Base-by-base conservation (phyloP, 2,113 vertebrate genomes). In the Neogale vison region DNA sequence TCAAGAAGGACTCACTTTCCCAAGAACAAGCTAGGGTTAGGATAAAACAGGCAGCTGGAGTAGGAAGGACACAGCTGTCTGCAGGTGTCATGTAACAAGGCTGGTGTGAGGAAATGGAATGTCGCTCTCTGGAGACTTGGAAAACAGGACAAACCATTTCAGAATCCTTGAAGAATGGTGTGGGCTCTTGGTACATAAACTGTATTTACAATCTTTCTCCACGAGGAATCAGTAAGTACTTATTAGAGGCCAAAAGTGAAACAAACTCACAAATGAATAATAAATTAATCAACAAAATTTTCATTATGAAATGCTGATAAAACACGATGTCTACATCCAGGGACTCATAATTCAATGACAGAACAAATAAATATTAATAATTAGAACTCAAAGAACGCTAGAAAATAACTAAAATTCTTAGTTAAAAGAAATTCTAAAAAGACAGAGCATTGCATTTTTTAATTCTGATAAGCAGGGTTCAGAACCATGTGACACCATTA, bases 31-130 rank as follows among this genome's bases (percentile, higher is more conserved):
- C 4, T 11, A 15, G 7, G 29, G 0, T 3, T 3, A 12, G 7
- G 17, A 42, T 15, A 31, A 34, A 21, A 7, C 7, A 34, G 31
- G 17, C 4, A 3, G n/a, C 20, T 1, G 34, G 23, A 21, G 7
- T 1, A 8, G 12, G 57, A 18, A 34, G 15, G 67, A 7, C 24
- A 24, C 1, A 1, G 2, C 4, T 42, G 31, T 0, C 14, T 6
- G 0, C 8, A 42, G 10, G 9, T 52, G 10, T 1, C 7, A 1
- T 0, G 12, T 2, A 39, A 31, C 0, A 81, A 14, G 14, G 31
- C 24, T 15, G 14, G 3, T 3, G 4, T 23, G 18, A 39, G 0
- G 17, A 61, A 26, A 18, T 61, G 7, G 65, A 55, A 36, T 55
- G 57, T 13, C 23, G 4, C 4, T 81, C 12, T n/a, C 7, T 77